Percentiles rank a stretch among this genome's conserved stretches.
Evolutionary conservation across 1,140 invertebrate species (phyloP).

Genomic region (Drosophila malerkotliana): DNA sequence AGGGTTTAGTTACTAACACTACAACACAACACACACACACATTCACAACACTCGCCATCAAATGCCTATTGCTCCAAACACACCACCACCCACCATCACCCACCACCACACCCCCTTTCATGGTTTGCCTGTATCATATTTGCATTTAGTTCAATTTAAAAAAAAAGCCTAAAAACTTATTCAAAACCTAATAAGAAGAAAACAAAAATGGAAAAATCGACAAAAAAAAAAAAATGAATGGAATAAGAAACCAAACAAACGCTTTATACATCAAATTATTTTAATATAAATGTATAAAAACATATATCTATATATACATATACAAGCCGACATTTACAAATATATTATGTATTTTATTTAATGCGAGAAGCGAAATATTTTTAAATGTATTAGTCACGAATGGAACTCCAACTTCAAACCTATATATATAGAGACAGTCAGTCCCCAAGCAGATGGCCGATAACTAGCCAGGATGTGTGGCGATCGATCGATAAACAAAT

Average conservation of each 20-base stretch:
- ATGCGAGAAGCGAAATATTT: conserved; percentile 43
- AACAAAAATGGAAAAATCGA: conserved; percentile 13
- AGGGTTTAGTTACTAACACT: conserved; percentile 13
- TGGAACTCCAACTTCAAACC: conserved; percentile 42
- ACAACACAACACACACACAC: conserved; percentile 7
- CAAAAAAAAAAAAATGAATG: conserved; percentile 1
- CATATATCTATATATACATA: conserved; percentile 72
- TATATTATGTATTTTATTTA: conserved; percentile 72
- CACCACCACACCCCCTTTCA: conserved; percentile 28
- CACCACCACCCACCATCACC: conserved; percentile 19
- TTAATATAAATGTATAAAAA: conserved; percentile 76
- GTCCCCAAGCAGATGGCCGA: conserved; percentile 22
- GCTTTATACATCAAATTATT: conserved; percentile 81
- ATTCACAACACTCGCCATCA: conserved; percentile 30
- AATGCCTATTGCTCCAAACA: conserved; percentile 44
- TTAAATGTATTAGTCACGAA: conserved; percentile 54
- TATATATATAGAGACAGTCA: conserved; percentile 28
- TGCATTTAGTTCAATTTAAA: conserved; percentile 75
- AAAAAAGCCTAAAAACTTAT: conserved; percentile 21
- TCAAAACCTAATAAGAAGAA: conserved; percentile 16
- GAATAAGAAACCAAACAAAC: conserved; percentile 56
- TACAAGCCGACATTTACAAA: conserved; percentile 69
- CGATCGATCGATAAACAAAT: conserved; percentile 11
- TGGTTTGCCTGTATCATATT: conserved; percentile 60
- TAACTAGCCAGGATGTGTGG: conserved; percentile 17